Base-by-base conservation (phyloP, 2,797 vertebrate genomes). In the Catostomus latipinnis region DNA sequence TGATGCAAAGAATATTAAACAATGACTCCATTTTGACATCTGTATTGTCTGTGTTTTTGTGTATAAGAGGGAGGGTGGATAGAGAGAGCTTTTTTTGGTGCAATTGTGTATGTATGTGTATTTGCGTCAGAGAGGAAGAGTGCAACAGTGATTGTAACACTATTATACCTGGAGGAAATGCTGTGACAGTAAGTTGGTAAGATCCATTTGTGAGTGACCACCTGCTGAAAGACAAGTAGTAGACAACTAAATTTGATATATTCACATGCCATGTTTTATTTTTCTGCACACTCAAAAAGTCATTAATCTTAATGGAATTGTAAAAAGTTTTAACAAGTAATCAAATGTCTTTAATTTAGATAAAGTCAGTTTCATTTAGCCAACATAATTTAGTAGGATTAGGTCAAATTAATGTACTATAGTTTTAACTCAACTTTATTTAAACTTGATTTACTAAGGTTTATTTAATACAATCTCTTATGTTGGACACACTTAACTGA, bases 21-120 rank as follows among this genome's bases (percentile, higher is more conserved):
- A 92, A 90, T 86, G 75, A 76, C 62, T 85, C 81, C 73, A 87
- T 91, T 91, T 88, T 87, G 87, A 85, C 84, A 85, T 89, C 86
- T 79, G 86, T 88, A 81, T 83, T 87, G 80, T 82, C 87, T 88
- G 87, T 84, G 18, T 57, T 72, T 74, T 71, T 9, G 48, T 48
- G 83, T 72, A 78, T 83, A 34, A 4, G 70, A 74, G 48, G 60
- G 48, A 34, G 16, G 65, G 14, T 54, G 8, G 46, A 22, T 52
- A 74, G 68, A 83, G 73, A 86, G 77, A 74, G 43, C 54, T 61
- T 56, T 78, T 63, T 49, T 63, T 61, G 10, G 22, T 71, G 34
- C 8, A 18, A 16, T n/a, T 78, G 61, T 78, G 45, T 62, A 49
- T 81, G 46, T 71, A 58, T 78, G n/a, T 49, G 72, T 81, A 69